Conservation (phyloP, 2,113 vertebrate species). For the Oophaga pumilio region DNA sequence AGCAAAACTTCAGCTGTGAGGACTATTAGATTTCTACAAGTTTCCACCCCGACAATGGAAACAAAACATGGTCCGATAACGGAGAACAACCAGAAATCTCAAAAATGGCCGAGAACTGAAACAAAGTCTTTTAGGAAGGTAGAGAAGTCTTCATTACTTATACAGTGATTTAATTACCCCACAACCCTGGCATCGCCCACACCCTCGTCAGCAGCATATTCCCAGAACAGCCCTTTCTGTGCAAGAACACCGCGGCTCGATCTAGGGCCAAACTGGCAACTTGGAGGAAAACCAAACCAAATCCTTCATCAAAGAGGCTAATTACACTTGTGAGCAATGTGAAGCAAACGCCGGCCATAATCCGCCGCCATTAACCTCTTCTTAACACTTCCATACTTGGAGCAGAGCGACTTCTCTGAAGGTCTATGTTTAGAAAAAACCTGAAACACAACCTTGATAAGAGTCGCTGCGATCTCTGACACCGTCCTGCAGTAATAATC, state of each 20-base stretch:
- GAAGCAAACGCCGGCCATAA: slow-evolving; percentile 7
- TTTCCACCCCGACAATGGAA: too few relatives aligned
- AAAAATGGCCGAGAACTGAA: not conserved
- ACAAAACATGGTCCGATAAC: too few relatives aligned
- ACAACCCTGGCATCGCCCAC: not conserved
- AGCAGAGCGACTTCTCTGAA: not conserved
- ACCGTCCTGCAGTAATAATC: not conserved
- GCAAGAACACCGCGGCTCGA: too few relatives aligned
- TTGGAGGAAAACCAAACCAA: slow-evolving; percentile 19
- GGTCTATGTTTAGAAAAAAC: slow-evolving; percentile 49
- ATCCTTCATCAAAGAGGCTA: slow-evolving; percentile 1
- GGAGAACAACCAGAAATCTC: too few relatives aligned
- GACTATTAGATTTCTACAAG: too few relatives aligned
- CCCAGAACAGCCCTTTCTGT: not conserved
- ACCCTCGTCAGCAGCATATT: not conserved
- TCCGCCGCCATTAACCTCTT: slow-evolving; percentile 32
- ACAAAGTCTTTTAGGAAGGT: not conserved
- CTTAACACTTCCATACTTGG: slow-evolving; percentile 43
- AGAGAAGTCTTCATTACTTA: not conserved
- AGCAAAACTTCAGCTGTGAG: not conserved
- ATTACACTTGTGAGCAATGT: not conserved
- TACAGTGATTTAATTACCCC: not conserved
- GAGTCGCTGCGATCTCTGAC: slow-evolving; percentile 21
- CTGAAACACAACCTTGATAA: slow-evolving; percentile 39
- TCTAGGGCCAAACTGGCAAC: not conserved